A percentile compares a stretch with the other conserved stretches of the same genome.
Conservation (phyloP, 2,797 vertebrate genomes). For the Threskiornis aethiopicus region DNA sequence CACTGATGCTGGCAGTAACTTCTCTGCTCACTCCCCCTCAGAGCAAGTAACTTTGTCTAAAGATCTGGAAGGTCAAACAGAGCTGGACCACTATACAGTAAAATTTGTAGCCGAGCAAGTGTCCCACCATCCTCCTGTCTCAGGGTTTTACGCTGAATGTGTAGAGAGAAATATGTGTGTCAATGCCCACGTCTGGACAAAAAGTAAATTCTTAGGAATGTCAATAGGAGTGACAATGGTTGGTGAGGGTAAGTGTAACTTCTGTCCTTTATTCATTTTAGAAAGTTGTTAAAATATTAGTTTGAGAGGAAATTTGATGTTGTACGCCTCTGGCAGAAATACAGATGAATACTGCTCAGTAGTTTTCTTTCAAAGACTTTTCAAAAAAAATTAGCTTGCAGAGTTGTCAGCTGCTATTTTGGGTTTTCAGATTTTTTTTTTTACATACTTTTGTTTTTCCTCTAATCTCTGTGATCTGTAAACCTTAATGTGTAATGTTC, state of each 20-base stretch:
- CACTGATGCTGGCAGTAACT: neutral
- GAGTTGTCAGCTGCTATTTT: neutral
- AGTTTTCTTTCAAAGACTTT: neutral
- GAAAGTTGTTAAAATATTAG: neutral
- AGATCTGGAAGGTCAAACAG: constrained; percentile 22
- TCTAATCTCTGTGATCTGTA: neutral
- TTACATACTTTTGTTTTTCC: neutral
- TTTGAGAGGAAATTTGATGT: neutral
- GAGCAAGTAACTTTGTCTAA: constrained; percentile 48
- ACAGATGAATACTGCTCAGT: neutral
- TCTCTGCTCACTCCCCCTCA: constrained; percentile 6
- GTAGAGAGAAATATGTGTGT: constrained; percentile 92
- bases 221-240: constrained; percentile 98
- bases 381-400: neutral
- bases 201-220: constrained; percentile 99
- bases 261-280: neutral
- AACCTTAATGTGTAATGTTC: neutral
- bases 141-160: constrained; percentile 97
- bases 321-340: neutral
- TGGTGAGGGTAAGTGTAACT: constrained; percentile 87
- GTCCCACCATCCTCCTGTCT: constrained; percentile 97
- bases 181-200: constrained; percentile 97
- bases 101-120: constrained; percentile 97
- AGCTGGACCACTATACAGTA: constrained; percentile 82
- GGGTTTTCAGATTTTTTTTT: neutral